Evolutionary conservation across 2,888 invertebrate species (phyloP).

Genomic region (Prosopocoilus inquinatus): DNA sequence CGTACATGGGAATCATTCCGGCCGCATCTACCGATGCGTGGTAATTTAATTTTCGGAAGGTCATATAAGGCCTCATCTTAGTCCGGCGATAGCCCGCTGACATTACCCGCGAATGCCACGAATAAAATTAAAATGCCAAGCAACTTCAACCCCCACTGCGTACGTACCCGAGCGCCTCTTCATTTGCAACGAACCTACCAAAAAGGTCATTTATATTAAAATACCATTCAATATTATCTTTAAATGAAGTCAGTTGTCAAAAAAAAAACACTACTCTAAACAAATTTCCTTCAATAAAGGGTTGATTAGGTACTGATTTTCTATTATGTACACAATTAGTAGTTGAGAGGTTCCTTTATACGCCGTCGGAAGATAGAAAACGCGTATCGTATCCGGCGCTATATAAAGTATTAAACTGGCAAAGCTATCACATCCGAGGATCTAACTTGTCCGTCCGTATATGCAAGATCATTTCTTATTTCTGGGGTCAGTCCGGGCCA

Average conservation of each 20-base stretch:
- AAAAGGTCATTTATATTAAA: too few relatives aligned
- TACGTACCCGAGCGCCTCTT: conserved; percentile 5
- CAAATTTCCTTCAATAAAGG: too few relatives aligned
- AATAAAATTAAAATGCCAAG: conserved; percentile 34
- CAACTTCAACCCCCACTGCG: conserved; percentile 12
- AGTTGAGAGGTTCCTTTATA: too few relatives aligned
- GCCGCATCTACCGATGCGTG: not conserved
- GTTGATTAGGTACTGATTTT: too few relatives aligned
- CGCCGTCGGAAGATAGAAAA: too few relatives aligned
- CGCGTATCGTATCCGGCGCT: too few relatives aligned
- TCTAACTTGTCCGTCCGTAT: conserved; percentile 25
- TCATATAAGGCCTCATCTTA: conserved; percentile 18
- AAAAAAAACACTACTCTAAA: too few relatives aligned
- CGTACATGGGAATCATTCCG: not conserved
- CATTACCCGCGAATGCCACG: conserved; percentile 29
- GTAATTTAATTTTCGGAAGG: conserved; percentile 3
- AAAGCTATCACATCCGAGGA: conserved; percentile 9
- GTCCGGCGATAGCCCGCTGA: conserved; percentile 23
- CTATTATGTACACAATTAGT: too few relatives aligned
- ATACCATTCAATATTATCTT: too few relatives aligned
- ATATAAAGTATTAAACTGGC: too few relatives aligned
- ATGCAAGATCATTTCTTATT: conserved; percentile 31
- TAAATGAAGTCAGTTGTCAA: too few relatives aligned
- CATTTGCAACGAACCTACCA: conserved; percentile 1
- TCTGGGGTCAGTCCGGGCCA: conserved; percentile 17